Base-by-base conservation (phyloP, 2,113 vertebrate genomes). In the Podiceps cristatus region DNA sequence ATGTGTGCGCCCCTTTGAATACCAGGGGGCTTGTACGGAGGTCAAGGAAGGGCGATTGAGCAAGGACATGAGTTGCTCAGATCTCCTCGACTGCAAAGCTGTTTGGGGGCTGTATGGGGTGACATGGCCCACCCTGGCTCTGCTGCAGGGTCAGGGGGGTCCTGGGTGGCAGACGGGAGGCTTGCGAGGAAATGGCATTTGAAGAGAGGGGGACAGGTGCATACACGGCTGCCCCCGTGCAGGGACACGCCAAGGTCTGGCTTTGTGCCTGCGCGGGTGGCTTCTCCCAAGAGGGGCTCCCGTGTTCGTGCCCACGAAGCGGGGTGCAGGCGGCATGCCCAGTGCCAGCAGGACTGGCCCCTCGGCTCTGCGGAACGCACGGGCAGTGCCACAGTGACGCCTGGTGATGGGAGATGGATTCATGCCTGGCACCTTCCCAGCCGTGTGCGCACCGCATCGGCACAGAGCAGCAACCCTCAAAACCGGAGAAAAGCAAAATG, bases 361-460 rank as follows among this genome's bases (percentile, higher is more conserved):
- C 45, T 27, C 18, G 7, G 49, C 29, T 24, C 29, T 4, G 2
- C 8, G 19, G 4, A 8, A 42, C 88, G 58, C 62, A 37, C 47
- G 27, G 66, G 4, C 25, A 5, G 89, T 50, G 50, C 79, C 84
- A 89, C 88, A 93, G 79, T 63, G 96, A 84, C 31, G 10, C 79
- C 92, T 84, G 91, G 37, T n/a, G 93, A 91, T 31, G 27, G 84
- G 42, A 64, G 29, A 29, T 6, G 66, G 49, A 25, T 33, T 40
- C 33, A 5, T 19, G n/a, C 3, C 62, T 28, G 47, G 42, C 75
- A 59, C 50, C 29, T 10, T 63, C 69, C 52, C 50, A 31, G 84
- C 52, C 4, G 2, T 1, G 9, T 28, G 1, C 1, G 1, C 29
- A 3, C 19, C 0, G 5, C 3, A 0, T 22, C 69, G 62, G 88